Percentiles rank a stretch among this genome's conserved stretches.
These are phyloP conservation scores for Oreohelix idahoensis DNA, from an alignment of 1,140 invertebrate species.

Conservation along the genomic window DNA sequence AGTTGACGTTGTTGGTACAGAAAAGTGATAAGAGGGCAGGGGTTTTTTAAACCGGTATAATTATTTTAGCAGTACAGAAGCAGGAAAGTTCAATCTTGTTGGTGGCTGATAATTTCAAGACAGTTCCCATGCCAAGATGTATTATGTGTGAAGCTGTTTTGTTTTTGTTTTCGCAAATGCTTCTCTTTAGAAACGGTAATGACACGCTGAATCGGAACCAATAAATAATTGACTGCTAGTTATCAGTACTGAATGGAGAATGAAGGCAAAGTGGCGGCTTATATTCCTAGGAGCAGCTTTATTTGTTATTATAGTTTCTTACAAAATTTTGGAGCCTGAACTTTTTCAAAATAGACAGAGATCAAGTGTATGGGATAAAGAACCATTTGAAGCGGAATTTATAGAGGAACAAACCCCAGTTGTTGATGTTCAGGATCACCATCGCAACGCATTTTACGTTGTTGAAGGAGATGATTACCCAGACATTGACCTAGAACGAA, in stretches of 20 bases:
- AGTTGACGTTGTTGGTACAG: constrained; percentile 1
- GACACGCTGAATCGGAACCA: not conserved
- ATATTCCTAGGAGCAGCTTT: constrained; percentile 24
- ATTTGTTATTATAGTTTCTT: constrained; percentile 30
- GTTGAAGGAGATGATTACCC: not conserved
- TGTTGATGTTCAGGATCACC: not conserved
- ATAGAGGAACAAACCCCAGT: not conserved
- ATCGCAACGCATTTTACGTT: not conserved
- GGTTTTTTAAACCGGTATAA: not conserved
- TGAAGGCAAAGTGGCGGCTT: constrained; percentile 19
- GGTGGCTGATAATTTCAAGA: too few species aligned
- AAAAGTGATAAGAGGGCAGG: not conserved
- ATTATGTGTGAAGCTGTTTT: too few species aligned
- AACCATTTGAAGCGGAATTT: not conserved
- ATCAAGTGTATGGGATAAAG: not conserved
- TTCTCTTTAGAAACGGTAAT: too few species aligned
- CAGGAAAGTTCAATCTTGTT: too few species aligned
- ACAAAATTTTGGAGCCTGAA: constrained; percentile 34
- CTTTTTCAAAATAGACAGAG: not conserved
- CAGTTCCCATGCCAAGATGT: too few species aligned
- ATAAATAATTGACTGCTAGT: too few species aligned
- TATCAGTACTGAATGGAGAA: constrained; percentile 15
- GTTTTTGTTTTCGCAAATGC: too few species aligned
- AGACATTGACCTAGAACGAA: not conserved
- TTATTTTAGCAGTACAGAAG: too few species aligned